Evolutionary conservation across 1,140 invertebrate species (phyloP), one percentile per base, ranked within the genome.

Genomic region (Bombus terrestris): DNA sequence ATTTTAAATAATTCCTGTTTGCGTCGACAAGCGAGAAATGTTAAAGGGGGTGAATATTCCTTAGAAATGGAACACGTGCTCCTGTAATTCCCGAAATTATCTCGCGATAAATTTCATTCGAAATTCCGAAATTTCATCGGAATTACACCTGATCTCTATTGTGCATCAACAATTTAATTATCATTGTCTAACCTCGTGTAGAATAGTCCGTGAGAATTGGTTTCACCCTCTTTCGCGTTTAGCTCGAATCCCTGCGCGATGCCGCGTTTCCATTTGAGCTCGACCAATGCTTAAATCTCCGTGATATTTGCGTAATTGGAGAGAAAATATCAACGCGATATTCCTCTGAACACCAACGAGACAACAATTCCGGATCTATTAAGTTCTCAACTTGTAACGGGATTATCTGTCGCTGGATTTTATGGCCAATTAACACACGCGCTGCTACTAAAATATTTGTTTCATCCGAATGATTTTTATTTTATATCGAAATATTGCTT

Each of bases 281-380:
- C 39, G 62, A 53, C 43, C 62, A n/a, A 62, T 62, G 37, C 64
- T 81, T 81, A 81, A 71, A 81, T 81, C 47, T 72, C 37, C 68
- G 28, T 37, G 68, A 59, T 81, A 59, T 39, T 72, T 47, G 69
- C n/a, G 35, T 73, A 81, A 81, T 81, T 73, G 69, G 64, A 43
- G 37, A 22, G 69, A 73, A 81, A 62, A 73, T 73, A 43, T 59
- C 37, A 28, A 15, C 32, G 9, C 10, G 32, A 41, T 71, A 81
- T 47, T 76, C 35, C 35, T 28, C 64, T 18, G 32, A 76, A 37
- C 53, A 28, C 22, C n/a, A 32, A 41, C 41, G 35, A 18, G 35
- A 76, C 76, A 64, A 78, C n/a, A 66, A 18, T 43, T 13, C 15
- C 15, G 25, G 18, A 25, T 78, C 39, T 22, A 64, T 43, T 41